A percentile compares a stretch with the other conserved stretches of the same genome.
phyloP scores from a whole-genome alignment of 1,140 invertebrate species.

The Araneus ventricosus region DNA sequence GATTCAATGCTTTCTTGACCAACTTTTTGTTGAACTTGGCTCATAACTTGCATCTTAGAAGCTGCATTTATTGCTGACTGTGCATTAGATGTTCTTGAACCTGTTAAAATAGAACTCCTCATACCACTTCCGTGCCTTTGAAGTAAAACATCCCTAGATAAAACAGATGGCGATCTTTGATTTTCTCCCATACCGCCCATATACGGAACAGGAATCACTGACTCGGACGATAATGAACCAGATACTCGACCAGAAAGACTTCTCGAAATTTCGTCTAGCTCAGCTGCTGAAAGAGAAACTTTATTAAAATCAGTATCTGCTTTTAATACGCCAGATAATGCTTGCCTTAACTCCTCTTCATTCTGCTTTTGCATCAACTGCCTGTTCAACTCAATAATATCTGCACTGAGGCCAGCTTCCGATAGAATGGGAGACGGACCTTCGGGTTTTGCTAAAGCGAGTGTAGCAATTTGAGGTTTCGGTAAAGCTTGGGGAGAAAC shows the following conservation, averaged over 20 bases:
- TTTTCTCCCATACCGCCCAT: too few species aligned
- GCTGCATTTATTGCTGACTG: background rate
- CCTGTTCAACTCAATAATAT: background rate
- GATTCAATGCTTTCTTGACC: background rate
- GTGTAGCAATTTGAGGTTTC: background rate
- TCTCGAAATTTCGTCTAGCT: background rate
- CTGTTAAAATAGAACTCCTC: background rate
- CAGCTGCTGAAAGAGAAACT: background rate
- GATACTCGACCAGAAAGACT: background rate
- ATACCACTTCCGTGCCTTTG: background rate
- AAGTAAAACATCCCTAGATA: background rate
- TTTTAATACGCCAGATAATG: background rate
- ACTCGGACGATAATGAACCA: too few species aligned
- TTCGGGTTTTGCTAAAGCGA: background rate
- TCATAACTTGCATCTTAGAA: background rate
- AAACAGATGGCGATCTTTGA: background rate
- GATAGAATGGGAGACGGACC: background rate
- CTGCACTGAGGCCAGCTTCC: background rate
- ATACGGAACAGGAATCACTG: too few species aligned
- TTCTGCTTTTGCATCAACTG: background rate
- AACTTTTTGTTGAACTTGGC: background rate
- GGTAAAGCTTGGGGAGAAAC: background rate
- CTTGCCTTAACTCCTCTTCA: constrained; percentile 5
- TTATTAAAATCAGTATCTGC: background rate
- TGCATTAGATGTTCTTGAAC: background rate